Percentiles rank a stretch among this genome's conserved stretches.
Conservation (phyloP, 2,797 vertebrate species). For the Darevskia nairensis region DNA sequence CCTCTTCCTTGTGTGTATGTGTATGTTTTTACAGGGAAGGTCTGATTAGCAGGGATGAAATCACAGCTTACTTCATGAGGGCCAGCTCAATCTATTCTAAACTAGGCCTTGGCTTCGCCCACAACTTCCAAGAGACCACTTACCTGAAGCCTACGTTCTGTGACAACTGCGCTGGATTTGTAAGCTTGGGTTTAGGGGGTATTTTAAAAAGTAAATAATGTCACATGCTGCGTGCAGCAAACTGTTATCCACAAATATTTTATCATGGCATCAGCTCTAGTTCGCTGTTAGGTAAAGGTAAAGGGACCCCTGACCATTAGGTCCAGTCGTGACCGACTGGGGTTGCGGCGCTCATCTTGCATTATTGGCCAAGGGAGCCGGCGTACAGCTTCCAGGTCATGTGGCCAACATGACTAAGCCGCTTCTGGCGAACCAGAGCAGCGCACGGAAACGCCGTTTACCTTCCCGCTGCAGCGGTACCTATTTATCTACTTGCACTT, state of each 20-base stretch:
- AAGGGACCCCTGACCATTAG: too few relatives aligned
- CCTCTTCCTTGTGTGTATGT: constrained; percentile 50
- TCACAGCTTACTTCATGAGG: constrained; percentile 96
- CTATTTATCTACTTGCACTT: too few relatives aligned
- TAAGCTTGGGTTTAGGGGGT: constrained; percentile 77
- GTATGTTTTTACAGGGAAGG: constrained; percentile 85
- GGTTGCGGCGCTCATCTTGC: too few relatives aligned
- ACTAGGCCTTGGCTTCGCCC: constrained; percentile 92
- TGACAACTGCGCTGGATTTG: constrained; percentile 97
- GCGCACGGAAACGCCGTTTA: too few relatives aligned
- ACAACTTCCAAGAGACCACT: constrained; percentile 96
- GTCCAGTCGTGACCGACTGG: too few relatives aligned
- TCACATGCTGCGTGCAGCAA: not conserved
- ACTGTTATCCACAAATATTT: not conserved
- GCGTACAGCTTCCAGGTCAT: too few relatives aligned
- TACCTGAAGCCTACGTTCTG: constrained; percentile 97
- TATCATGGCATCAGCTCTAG: not conserved
- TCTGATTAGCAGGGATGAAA: constrained; percentile 92
- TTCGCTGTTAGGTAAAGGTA: too few relatives aligned
- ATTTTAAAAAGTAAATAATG: constrained; percentile 39
- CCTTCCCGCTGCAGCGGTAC: too few relatives aligned
- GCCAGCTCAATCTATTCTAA: constrained; percentile 97
- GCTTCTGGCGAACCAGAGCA: too few relatives aligned
- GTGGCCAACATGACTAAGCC: too few relatives aligned
- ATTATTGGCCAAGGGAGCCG: too few relatives aligned